A percentile compares a stretch with the other conserved stretches of the same genome.
These are phyloP conservation scores for Vidua macroura DNA, from an alignment of 2,113 vertebrate genomes.

Conservation along the genomic window DNA sequence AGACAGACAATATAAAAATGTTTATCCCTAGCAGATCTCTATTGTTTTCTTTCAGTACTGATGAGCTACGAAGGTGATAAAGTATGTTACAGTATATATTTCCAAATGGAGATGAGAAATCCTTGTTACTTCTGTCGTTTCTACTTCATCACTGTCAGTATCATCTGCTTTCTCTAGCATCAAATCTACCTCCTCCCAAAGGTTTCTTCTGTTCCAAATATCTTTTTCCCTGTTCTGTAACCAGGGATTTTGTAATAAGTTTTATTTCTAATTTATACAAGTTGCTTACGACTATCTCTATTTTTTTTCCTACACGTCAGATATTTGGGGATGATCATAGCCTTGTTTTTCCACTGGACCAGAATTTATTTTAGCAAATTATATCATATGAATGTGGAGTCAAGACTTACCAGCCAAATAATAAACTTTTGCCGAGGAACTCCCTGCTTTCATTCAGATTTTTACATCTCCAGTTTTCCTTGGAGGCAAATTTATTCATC, in stretches of 20 bases:
- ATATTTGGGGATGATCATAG: neutral
- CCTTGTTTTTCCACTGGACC: neutral
- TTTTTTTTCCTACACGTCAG: neutral
- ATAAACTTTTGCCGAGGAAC: neutral
- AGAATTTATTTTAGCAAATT: conserved; percentile 31
- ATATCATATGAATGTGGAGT: neutral
- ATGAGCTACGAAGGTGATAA: conserved; percentile 17
- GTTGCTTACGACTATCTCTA: neutral
- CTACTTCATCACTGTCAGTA: neutral
- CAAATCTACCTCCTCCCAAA: neutral
- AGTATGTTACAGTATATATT: neutral
- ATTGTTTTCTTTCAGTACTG: neutral
- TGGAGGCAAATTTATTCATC: conserved; percentile 21
- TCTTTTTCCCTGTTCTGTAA: neutral
- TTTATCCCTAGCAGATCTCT: neutral
- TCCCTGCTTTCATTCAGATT: conserved; percentile 16
- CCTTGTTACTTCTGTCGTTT: neutral
- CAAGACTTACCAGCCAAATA: neutral
- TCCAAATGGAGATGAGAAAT: conserved; percentile 2
- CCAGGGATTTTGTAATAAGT: neutral
- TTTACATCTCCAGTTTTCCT: neutral
- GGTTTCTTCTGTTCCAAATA: neutral
- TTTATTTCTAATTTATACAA: neutral
- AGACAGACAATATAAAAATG: neutral
- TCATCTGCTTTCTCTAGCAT: neutral